These are phyloP conservation scores for Zeugodacus cucurbitae DNA, from an alignment of 1,140 invertebrate species.

Conservation along the genomic window DNA sequence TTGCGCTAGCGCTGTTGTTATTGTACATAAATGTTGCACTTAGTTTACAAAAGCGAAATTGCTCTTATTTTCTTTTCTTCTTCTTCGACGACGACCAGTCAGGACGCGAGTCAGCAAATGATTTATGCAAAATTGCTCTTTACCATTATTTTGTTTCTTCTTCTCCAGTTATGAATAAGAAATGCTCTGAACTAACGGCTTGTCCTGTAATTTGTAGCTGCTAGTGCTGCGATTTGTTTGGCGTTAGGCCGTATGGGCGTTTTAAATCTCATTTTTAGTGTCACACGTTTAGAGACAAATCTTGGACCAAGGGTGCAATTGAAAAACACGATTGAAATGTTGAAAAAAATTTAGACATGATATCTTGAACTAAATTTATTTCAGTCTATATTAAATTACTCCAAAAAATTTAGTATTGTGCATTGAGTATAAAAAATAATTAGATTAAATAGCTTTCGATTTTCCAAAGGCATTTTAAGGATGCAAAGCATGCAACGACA, in stretches of 20 bases:
- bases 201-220: background rate
- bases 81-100: background rate
- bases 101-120: background rate
- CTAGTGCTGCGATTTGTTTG: background rate
- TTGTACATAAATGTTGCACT: background rate
- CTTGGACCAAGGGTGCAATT: too few relatives aligned
- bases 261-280: background rate
- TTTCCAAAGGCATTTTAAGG: too few relatives aligned
- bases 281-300: too few relatives aligned
- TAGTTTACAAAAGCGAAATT: background rate
- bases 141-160: background rate
- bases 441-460: too few relatives aligned
- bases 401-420: too few relatives aligned
- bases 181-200: background rate
- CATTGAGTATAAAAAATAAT: too few relatives aligned
- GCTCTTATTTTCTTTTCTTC: background rate
- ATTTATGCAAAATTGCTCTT: background rate
- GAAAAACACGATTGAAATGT: too few relatives aligned
- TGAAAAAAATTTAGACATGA: too few relatives aligned
- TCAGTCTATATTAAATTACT: too few relatives aligned
- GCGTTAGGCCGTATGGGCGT: background rate
- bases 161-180: background rate
- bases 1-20: background rate
- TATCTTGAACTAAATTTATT: too few relatives aligned
- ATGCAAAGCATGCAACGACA: too few relatives aligned